A percentile compares a stretch with the other conserved stretches of the same genome.
Evolutionary conservation across 2,797 vertebrate genomes (phyloP).

Genomic region (Lindbergichthys nudifrons): DNA sequence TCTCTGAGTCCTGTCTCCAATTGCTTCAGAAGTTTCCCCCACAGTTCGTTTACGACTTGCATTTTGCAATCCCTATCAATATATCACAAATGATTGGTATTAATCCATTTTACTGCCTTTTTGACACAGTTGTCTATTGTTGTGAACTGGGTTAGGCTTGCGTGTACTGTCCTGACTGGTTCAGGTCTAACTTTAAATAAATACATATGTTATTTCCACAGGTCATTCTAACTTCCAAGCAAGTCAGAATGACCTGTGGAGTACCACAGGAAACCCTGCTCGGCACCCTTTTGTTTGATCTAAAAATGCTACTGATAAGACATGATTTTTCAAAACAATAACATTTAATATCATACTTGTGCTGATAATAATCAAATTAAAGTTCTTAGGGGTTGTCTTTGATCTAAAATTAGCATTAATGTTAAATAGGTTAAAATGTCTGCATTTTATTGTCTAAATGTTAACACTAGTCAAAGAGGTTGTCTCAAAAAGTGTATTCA

Average conservation of each 20-base stretch:
- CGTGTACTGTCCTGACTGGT: neutral
- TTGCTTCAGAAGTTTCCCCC: neutral
- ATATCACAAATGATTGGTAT: neutral
- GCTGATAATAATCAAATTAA: neutral
- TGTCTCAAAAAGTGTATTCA: no score
- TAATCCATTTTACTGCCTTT: constrained; percentile 4
- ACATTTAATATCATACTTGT: neutral
- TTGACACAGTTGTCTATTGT: neutral
- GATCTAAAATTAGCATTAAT: neutral
- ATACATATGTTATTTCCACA: neutral
- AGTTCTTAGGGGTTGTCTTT: no score
- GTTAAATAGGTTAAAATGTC: no score
- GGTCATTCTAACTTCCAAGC: neutral
- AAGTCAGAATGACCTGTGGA: neutral
- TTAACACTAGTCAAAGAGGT: no score
- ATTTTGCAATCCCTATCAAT: neutral
- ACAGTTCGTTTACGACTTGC: neutral
- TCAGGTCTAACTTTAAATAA: neutral
- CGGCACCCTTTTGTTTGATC: neutral
- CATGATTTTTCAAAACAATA: neutral
- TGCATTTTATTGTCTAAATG: no score
- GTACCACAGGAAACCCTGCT: constrained; percentile 4
- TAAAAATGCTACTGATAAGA: neutral
- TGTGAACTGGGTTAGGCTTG: neutral
- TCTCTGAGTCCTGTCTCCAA: no score